Percentiles rank a stretch among this genome's conserved stretches.
These are phyloP conservation scores for Cylindroiulus punctatus DNA, from an alignment of 2,888 invertebrate species.

Conservation along the genomic window DNA sequence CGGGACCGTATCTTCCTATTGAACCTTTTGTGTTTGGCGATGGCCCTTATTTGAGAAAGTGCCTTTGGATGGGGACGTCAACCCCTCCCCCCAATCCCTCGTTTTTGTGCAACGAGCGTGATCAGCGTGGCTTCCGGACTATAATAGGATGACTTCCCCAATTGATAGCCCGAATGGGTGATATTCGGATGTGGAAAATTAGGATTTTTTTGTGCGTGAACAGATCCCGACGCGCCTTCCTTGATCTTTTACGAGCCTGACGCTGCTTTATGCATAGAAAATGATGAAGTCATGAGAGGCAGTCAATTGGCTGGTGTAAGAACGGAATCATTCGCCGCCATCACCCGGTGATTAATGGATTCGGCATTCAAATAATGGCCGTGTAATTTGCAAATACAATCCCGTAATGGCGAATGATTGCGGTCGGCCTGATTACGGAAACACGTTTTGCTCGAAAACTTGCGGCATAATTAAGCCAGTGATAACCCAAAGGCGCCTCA, in stretches of 20 bases:
- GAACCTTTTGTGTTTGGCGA: background rate
- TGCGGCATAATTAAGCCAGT: conserved; percentile 42
- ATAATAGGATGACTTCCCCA: conserved; percentile 7
- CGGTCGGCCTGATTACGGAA: conserved; percentile 54
- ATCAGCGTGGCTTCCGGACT: conserved; percentile 14
- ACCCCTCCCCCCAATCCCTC: conserved; percentile 3
- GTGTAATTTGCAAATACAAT: conserved; percentile 56
- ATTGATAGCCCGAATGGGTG: background rate
- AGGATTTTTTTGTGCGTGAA: conserved; percentile 12
- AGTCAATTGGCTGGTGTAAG: conserved; percentile 48
- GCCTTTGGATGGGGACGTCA: background rate
- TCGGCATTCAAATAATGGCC: conserved; percentile 55
- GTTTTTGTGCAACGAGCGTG: background rate
- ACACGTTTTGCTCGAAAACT: conserved; percentile 21
- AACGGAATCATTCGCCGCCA: conserved; percentile 31
- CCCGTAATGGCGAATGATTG: conserved; percentile 55
- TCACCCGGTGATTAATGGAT: conserved; percentile 54
- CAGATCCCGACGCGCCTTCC: background rate
- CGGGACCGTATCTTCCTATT: background rate
- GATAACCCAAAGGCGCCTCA: conserved; percentile 35
- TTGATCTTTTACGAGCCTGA: conserved; percentile 30
- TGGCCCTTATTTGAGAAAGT: no score
- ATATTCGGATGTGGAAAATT: conserved; percentile 26
- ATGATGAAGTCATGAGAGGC: conserved; percentile 53
- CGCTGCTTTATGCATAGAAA: conserved; percentile 36